Evolutionary conservation across 2,888 invertebrate species (phyloP), one percentile per base, ranked within the genome.

Genomic region (Adela reaumurella): DNA sequence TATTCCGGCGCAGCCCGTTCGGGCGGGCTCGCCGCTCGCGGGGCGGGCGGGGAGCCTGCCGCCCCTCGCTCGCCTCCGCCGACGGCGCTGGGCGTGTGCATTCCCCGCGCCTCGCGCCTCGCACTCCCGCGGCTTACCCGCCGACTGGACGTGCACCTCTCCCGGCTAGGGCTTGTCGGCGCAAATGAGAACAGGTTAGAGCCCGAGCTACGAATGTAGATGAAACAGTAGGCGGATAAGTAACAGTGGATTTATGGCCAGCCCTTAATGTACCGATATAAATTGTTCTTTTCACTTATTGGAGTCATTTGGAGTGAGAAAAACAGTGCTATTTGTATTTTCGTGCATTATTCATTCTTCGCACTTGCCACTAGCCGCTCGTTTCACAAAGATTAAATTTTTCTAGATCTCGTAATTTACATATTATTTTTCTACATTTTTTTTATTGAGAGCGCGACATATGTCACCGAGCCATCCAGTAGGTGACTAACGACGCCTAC

Each of bases 41-140:
- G 74, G 76, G 72, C 68, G 70, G 72, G 69, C 72, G 76, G 73
- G 68, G 67, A 67, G n/a, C n/a, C n/a, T n/a, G n/a, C 68, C 73
- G 69, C 67, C 67, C 67, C 24, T 8, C 24, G 24, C 24, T 24
- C 24, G 5, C 8, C 24, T 8, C 5, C 55, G 57, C 56, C 55
- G 17, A 35, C 46, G 50, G 43, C 52, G 46, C 49, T n/a, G n/a
- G n/a, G n/a, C n/a, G n/a, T n/a, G n/a, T n/a, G n/a, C n/a, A n/a
- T n/a, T n/a, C n/a, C n/a, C 53, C 57, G 70, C 70, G 68, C 64
- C 66, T 62, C 62, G 63, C 64, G 64, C 65, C 43, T 45, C 65
- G 63, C 65, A 62, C 50, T 47, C 51, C n/a, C n/a, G n/a, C n/a
- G n/a, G n/a, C n/a, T n/a, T 6, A 4, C 24, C 24, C 24, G 24